Evolutionary conservation across 2,888 invertebrate genomes (phyloP).

Genomic region (Dolichopus griseipennis): DNA sequence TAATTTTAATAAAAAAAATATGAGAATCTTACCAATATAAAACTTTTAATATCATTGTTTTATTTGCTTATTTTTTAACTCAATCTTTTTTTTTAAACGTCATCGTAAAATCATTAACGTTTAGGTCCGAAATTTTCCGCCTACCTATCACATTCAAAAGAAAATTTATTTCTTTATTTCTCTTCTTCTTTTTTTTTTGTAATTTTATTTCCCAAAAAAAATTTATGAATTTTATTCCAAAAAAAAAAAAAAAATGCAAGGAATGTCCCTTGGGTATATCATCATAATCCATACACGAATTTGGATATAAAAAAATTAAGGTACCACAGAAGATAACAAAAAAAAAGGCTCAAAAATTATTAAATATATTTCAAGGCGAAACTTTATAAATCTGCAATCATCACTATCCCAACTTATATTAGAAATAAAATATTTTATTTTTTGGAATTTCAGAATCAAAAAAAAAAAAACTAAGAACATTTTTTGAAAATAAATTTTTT

Average conservation of each 20-base stretch:
- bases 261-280: neutral
- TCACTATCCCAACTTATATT: no score
- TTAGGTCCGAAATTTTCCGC: conserved; percentile 3
- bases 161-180: neutral
- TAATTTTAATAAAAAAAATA: no score
- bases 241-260: neutral
- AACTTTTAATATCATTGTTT: no score
- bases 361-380: neutral
- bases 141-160: conserved; percentile 3
- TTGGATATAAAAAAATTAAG: neutral
- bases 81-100: neutral
- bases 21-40: no score
- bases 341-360: neutral
- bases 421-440: no score
- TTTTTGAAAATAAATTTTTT: no score
- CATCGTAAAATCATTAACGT: conserved; percentile 3
- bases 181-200: neutral
- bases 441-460: no score
- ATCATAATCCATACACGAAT: neutral
- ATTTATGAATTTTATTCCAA: neutral
- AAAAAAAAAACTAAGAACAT: no score
- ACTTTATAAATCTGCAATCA: neutral
- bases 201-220: neutral
- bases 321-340: neutral
- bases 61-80: no score